A percentile compares a stretch with the other conserved stretches of the same genome.
These are phyloP conservation scores for Pegea sp. DNA, from an alignment of 23 tunicate genomes.

Conservation along the genomic window DNA sequence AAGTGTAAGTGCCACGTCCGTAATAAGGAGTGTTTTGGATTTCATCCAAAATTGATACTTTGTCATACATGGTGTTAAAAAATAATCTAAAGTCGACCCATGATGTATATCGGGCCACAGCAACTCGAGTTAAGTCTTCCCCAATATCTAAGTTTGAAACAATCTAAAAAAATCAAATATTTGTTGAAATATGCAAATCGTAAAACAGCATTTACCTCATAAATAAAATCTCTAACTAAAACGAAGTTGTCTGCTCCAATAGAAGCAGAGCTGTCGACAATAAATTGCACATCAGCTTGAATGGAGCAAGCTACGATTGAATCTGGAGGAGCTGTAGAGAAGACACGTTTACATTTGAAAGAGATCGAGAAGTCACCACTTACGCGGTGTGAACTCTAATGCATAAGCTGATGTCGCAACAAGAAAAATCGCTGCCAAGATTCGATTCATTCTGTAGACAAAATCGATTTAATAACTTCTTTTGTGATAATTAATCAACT, in stretches of 20 bases:
- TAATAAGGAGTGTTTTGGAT: conserved; percentile 47
- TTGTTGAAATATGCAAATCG: too few relatives aligned
- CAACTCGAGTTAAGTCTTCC: conserved; percentile 18
- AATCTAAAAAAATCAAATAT: too few relatives aligned
- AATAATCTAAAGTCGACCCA: conserved; percentile 54
- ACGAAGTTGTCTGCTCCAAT: conserved; percentile 63
- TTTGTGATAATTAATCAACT: too few relatives aligned
- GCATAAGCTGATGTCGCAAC: too few relatives aligned
- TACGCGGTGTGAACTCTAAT: too few relatives aligned
- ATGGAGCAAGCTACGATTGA: conserved; percentile 6
- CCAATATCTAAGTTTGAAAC: conserved; percentile 25
- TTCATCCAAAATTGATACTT: conserved; percentile 22
- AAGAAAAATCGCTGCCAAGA: too few relatives aligned
- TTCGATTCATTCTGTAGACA: too few relatives aligned
- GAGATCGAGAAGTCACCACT: too few relatives aligned
- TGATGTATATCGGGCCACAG: conserved; percentile 35
- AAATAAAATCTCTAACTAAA: conserved; percentile 36
- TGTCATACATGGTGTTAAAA: conserved; percentile 16
- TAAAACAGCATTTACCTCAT: too few relatives aligned
- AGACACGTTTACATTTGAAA: too few relatives aligned
- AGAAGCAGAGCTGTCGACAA: conserved; percentile 69
- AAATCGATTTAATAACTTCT: too few relatives aligned
- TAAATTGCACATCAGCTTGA: conserved; percentile 23
- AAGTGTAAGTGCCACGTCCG: conserved; percentile 60
- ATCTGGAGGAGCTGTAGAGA: background rate